These are phyloP conservation scores for Phengaris arion DNA, from an alignment of 2,888 invertebrate species.

Conservation along the genomic window DNA sequence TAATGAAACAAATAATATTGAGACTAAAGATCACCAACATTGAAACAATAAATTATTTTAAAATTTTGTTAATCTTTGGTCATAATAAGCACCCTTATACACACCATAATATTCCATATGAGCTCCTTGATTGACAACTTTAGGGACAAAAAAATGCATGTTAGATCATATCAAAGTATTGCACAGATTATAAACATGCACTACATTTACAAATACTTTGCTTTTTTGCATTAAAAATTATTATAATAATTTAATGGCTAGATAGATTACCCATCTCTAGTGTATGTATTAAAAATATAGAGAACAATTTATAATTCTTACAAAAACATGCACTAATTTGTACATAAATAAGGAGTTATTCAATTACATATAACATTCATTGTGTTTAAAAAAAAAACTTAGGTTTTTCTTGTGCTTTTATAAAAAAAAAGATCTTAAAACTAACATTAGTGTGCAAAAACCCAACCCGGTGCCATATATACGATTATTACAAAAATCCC, in stretches of 20 bases:
- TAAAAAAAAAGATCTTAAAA: not conserved
- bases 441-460: no score
- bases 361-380: no score
- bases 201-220: conserved; percentile 6
- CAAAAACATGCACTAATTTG: conserved; percentile 25
- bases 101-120: conserved; percentile 71
- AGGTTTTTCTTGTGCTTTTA: no score
- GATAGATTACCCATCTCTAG: not conserved
- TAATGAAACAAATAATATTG: no score
- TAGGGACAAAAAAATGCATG: conserved; percentile 55
- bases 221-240: not conserved
- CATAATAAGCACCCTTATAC: conserved; percentile 46
- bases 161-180: conserved; percentile 37
- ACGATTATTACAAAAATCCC: no score
- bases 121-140: conserved; percentile 69
- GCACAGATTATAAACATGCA: conserved; percentile 27
- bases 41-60: no score
- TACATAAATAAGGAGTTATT: conserved; percentile 10
- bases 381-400: no score
- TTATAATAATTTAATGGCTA: not conserved
- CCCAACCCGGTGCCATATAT: no score
- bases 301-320: not conserved
- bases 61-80: not conserved
- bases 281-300: not conserved
- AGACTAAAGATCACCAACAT: no score